phyloP scores from a whole-genome alignment of 1,140 invertebrate genomes.

The Zaprionus capensis region DNA sequence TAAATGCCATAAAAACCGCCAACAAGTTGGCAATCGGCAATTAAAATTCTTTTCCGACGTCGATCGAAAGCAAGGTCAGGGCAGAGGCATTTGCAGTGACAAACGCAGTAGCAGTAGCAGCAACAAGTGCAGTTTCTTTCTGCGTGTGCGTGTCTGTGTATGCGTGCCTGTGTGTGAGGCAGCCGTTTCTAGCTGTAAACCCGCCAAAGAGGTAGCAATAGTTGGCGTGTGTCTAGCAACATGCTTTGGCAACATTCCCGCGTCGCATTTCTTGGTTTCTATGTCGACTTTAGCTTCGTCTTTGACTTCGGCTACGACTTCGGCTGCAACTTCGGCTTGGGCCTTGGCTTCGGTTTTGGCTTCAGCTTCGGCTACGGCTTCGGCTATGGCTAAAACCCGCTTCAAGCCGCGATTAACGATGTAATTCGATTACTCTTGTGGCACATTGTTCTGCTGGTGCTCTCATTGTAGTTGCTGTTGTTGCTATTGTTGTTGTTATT shows the following conservation, averaged over 20 bases:
- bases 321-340: slow-evolving; percentile 36
- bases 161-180: not conserved
- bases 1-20: slow-evolving; percentile 18
- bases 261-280: slow-evolving; percentile 45
- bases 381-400: slow-evolving; percentile 67
- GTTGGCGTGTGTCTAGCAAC: slow-evolving; percentile 55
- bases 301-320: slow-evolving; percentile 28
- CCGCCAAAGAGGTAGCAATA: slow-evolving; percentile 35
- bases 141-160: not conserved
- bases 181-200: slow-evolving; percentile 30
- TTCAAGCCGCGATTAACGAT: slow-evolving; percentile 76
- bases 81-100: slow-evolving; percentile 54
- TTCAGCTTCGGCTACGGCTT: slow-evolving; percentile 35
- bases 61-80: slow-evolving; percentile 77
- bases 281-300: slow-evolving; percentile 45
- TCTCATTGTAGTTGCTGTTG: slow-evolving; percentile 56
- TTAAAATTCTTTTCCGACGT: slow-evolving; percentile 57
- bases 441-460: slow-evolving; percentile 73
- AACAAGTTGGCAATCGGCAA: slow-evolving; percentile 49
- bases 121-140: slow-evolving; percentile 8
- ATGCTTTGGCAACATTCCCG: slow-evolving; percentile 46
- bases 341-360: slow-evolving; percentile 49
- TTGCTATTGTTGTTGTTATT: slow-evolving; percentile 21
- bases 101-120: slow-evolving; percentile 55
- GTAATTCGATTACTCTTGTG: slow-evolving; percentile 79